Evolutionary conservation across 2,888 invertebrate species (phyloP).

Genomic region (Platypus cylindrus): DNA sequence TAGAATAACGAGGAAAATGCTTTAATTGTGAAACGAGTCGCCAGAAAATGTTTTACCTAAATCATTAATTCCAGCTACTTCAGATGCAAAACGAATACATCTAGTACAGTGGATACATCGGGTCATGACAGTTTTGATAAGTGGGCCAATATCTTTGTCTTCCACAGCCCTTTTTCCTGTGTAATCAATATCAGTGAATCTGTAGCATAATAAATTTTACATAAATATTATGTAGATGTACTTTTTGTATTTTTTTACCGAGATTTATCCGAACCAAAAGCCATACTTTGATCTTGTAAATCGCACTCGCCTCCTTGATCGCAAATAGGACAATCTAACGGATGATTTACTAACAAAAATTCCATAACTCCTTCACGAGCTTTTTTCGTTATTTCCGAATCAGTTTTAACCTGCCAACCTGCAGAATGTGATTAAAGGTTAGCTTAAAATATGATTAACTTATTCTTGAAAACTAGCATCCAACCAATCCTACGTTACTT

Average conservation of each 20-base stretch:
- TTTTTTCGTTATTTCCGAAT: slow-evolving; percentile 71
- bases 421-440: too few relatives aligned
- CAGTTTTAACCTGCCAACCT: slow-evolving; percentile 94
- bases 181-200: slow-evolving; percentile 85
- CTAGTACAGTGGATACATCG: slow-evolving; percentile 98
- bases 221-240: background rate
- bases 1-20: slow-evolving; percentile 33
- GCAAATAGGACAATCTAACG: slow-evolving; percentile 98
- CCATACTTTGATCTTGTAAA: slow-evolving; percentile 98
- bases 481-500: too few relatives aligned
- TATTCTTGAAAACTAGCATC: too few relatives aligned
- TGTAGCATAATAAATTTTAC: slow-evolving; percentile 22
- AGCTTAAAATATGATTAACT: too few relatives aligned
- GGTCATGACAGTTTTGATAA: slow-evolving; percentile 98
- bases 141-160: slow-evolving; percentile 96
- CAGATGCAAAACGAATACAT: slow-evolving; percentile 95
- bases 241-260: slow-evolving; percentile 10
- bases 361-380: slow-evolving; percentile 93
- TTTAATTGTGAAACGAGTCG: background rate
- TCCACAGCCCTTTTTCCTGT: slow-evolving; percentile 94
- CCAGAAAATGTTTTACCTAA: slow-evolving; percentile 51
- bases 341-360: slow-evolving; percentile 95
- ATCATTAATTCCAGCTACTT: slow-evolving; percentile 98
- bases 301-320: slow-evolving; percentile 95
- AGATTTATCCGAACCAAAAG: slow-evolving; percentile 90